phyloP scores from a whole-genome alignment of 2,797 vertebrate species.

The Telmatherina bonti region DNA sequence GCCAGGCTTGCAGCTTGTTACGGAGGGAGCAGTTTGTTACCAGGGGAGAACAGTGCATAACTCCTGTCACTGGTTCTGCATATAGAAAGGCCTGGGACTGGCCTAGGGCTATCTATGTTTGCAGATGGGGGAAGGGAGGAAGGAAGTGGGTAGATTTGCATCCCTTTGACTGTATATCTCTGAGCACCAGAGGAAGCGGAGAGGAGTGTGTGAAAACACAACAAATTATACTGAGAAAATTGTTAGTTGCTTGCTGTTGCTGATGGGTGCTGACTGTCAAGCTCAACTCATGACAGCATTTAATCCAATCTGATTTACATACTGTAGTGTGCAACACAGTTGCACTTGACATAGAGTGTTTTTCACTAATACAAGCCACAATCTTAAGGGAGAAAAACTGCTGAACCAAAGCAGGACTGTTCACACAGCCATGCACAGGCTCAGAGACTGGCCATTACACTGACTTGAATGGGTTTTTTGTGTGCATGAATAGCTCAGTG shows the following conservation, averaged over 20 bases:
- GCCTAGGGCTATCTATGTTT: conserved; percentile 79
- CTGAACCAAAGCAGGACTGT: conserved; percentile 63
- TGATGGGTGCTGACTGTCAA: conserved; percentile 46
- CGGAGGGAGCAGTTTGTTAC: conserved; percentile 74
- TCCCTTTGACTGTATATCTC: conserved; percentile 82
- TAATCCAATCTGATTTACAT: conserved; percentile 78
- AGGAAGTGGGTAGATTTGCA: conserved; percentile 80
- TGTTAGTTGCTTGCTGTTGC: conserved; percentile 48
- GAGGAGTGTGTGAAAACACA: conserved; percentile 50
- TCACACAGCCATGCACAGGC: conserved; percentile 69
- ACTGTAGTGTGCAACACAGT: conserved; percentile 73
- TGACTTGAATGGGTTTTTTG: conserved; percentile 80
- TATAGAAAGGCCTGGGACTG: conserved; percentile 80
- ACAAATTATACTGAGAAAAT: conserved; percentile 43
- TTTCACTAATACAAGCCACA: conserved; percentile 68
- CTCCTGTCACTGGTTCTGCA: conserved; percentile 82
- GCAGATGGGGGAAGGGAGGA: conserved; percentile 75
- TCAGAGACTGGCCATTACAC: conserved; percentile 76
- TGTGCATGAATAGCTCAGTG: conserved; percentile 79
- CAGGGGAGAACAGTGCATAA: conserved; percentile 71
- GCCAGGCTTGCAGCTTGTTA: conserved; percentile 73
- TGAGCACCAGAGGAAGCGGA: conserved; percentile 67
- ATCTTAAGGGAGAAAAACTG: conserved; percentile 55
- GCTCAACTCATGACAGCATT: conserved; percentile 60
- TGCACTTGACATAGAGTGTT: conserved; percentile 79